Conservation (phyloP, 2,113 vertebrate genomes). For the Rhea americana region DNA sequence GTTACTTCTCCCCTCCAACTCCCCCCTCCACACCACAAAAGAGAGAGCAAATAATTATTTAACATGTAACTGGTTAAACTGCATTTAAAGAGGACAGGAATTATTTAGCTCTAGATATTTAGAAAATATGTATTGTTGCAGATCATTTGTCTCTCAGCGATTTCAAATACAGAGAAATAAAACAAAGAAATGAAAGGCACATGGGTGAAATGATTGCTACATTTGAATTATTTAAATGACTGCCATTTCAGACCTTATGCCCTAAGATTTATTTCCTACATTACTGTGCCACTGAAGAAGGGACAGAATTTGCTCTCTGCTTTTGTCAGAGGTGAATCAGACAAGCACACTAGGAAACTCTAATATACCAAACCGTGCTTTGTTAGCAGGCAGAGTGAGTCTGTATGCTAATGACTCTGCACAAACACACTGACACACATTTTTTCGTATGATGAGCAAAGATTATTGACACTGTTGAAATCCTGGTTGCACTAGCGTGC, state of each 20-base stretch:
- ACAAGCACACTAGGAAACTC: constrained; percentile 54
- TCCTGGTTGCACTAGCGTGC: constrained; percentile 72
- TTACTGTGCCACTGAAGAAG: constrained; percentile 42
- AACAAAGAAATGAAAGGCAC: constrained; percentile 66
- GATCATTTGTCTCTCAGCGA: constrained; percentile 32
- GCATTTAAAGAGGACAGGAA: constrained; percentile 37
- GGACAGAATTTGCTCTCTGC: constrained; percentile 27
- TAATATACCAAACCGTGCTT: constrained; percentile 67
- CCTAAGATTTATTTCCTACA: constrained; percentile 43
- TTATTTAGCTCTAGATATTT: constrained; percentile 47
- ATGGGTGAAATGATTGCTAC: constrained; percentile 9
- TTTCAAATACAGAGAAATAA: constrained; percentile 66
- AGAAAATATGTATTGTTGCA: constrained; percentile 5
- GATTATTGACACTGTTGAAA: constrained; percentile 78
- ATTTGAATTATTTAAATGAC: constrained; percentile 72
- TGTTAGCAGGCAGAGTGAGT: constrained; percentile 73
- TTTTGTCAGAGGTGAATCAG: constrained; percentile 69
- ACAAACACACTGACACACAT: constrained; percentile 67
- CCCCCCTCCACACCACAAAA: constrained; percentile 81
- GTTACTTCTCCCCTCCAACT: constrained; percentile 85
- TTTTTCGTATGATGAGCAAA: constrained; percentile 72
- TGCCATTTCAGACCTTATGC: constrained; percentile 66
- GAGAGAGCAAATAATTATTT: constrained; percentile 71
- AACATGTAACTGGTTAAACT: constrained; percentile 59
- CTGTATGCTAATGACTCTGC: constrained; percentile 77